A percentile compares a stretch with the other conserved stretches of the same genome.
phyloP scores from a whole-genome alignment of 2,797 vertebrate species.

The Sebastes matsubarae region DNA sequence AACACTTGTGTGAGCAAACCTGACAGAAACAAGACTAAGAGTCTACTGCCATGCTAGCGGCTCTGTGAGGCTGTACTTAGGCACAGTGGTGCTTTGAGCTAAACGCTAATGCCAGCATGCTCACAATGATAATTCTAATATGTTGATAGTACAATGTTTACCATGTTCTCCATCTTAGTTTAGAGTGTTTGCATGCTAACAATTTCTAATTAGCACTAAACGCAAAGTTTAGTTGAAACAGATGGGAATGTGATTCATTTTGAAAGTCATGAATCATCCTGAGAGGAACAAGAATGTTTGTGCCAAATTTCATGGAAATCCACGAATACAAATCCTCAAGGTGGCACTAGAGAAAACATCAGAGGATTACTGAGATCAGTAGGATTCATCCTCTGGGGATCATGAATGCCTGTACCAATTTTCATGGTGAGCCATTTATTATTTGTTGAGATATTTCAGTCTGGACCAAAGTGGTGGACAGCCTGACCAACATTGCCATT shows the following conservation, averaged over 20 bases:
- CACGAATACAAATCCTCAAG: not conserved
- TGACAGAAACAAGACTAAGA: not conserved
- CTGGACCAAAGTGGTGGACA: not conserved
- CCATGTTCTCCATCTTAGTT: not conserved
- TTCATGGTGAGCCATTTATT: not conserved
- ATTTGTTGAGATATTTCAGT: not conserved
- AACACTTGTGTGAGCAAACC: not conserved
- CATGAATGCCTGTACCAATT: not conserved
- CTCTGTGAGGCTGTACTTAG: not conserved
- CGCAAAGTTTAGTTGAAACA: not conserved
- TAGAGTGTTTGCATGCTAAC: not conserved
- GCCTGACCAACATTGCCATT: not conserved
- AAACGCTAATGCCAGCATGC: not conserved
- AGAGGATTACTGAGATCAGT: not conserved
- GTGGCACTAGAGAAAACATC: not conserved
- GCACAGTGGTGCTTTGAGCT: not conserved
- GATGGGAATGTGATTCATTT: not conserved
- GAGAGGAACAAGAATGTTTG: not conserved
- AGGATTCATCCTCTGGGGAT: not conserved
- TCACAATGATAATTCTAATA: not conserved
- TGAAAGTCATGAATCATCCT: not conserved
- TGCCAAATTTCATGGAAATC: not conserved
- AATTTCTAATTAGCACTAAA: not conserved
- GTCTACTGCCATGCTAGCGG: not conserved
- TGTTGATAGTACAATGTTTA: not conserved